Base-by-base conservation (phyloP, 2,888 invertebrate genomes). In the Latrodectus elegans region DNA sequence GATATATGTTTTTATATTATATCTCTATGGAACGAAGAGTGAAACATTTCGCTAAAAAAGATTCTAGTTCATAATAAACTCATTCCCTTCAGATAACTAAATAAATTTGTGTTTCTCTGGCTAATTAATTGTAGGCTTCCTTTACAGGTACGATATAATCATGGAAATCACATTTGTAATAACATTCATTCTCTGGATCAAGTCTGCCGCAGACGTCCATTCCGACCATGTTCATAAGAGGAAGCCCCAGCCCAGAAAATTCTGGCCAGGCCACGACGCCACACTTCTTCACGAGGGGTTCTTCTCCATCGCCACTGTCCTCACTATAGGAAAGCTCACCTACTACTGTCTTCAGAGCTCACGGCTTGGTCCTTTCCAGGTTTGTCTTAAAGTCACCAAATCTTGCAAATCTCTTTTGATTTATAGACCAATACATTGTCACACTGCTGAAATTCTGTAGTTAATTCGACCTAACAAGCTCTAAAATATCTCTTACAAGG, bases 121-220 rank as follows among this genome's bases (percentile, higher is more conserved):
- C 4, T 38, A 38, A 6, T 38, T 38, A 38, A 38, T 38, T 22
- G 1, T 22, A 22, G 14, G 49, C 26, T 80, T 51, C 64, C 64
- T 52, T 55, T 77, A 67, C 73, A 90, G 90, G 87, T 90, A 94
- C 89, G 95, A 95, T 89, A 91, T 94, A n/a, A 91, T 94, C 67
- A 94, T 94, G 93, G 93, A 94, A 78, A 89, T 92, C 95, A 95
- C 96, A 92, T 97, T 94, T 4, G 96, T 97, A 91, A 94, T 94
- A 92, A 96, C 96, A 93, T 96, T 96, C 52, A 89, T 93, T 17
- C 94, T 94, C 90, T 95, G 95, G 95, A 4, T 73, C 0, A 51
- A 74, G 15, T 78, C 87, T 0, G 9, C 51, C 4, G 4, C 52
- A 0, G 82, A 88, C 12, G 17, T 70, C 3, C 14, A 67, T 0